Conservation (phyloP, 2,113 vertebrate genomes). For the Albula goreensis region DNA sequence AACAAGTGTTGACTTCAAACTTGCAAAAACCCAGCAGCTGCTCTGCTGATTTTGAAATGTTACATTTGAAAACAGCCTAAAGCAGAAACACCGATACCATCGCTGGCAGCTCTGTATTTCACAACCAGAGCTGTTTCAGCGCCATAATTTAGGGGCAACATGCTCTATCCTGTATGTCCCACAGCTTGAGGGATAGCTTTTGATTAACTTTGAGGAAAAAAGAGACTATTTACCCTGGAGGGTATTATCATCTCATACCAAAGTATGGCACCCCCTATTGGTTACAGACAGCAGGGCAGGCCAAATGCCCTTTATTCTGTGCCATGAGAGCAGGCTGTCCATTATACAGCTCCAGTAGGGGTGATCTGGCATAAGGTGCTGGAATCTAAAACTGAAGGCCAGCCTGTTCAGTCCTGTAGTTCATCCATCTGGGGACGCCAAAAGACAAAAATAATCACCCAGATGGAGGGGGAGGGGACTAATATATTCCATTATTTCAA, state of each 20-base stretch:
- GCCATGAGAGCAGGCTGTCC: not conserved
- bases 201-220: not conserved
- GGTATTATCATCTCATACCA: not conserved
- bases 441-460: not conserved
- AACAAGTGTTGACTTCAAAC: not conserved
- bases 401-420: not conserved
- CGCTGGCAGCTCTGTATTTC: not conserved
- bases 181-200: not conserved
- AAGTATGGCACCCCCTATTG: not conserved
- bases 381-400: not conserved
- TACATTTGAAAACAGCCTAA: not conserved
- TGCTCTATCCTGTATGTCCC: not conserved
- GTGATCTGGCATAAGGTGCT: constrained; percentile 2
- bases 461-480: not conserved
- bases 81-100: not conserved
- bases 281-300: not conserved
- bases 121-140: not conserved
- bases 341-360: not conserved
- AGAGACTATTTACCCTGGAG: not conserved
- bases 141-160: not conserved
- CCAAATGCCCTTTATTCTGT: not conserved
- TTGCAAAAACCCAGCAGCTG: not conserved
- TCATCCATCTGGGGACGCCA: not conserved
- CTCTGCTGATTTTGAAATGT: not conserved
- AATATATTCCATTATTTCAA: not conserved